Conservation (phyloP, 2,113 vertebrate genomes). For the Microcebus griseorufus region DNA sequence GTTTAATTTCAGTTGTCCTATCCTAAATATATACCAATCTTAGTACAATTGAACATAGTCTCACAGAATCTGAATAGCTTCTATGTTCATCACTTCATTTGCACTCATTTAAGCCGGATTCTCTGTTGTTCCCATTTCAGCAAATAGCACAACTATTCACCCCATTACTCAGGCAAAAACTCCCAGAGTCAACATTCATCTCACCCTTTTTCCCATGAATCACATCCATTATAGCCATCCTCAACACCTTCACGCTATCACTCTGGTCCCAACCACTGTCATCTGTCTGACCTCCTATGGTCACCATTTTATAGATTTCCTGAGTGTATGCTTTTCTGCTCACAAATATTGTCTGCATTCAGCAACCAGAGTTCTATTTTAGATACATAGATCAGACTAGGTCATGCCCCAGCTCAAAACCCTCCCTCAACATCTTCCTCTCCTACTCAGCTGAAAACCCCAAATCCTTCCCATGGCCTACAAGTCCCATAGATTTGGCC, state of each 20-base stretch:
- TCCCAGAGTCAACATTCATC: not conserved
- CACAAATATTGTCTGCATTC: not conserved
- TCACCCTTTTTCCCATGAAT: not conserved
- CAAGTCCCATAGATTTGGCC: not conserved
- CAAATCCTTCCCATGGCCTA: not conserved
- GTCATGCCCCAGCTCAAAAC: not conserved
- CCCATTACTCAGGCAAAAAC: not conserved
- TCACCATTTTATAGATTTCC: not conserved
- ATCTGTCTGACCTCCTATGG: not conserved
- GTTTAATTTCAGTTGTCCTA: constrained; percentile 47
- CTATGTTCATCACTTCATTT: constrained; percentile 6
- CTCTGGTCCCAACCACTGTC: not conserved
- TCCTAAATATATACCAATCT: constrained; percentile 34
- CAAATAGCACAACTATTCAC: not conserved
- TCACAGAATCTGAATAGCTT: not conserved
- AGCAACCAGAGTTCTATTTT: not conserved
- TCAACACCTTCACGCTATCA: not conserved
- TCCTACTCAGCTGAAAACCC: not conserved
- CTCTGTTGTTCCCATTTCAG: not conserved
- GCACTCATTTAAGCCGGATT: not conserved
- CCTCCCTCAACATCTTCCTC: not conserved
- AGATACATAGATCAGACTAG: not conserved
- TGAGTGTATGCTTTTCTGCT: not conserved
- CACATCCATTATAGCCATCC: not conserved
- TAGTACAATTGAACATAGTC: not conserved